A percentile compares a stretch with the other conserved stretches of the same genome.
Evolutionary conservation across 1,140 invertebrate genomes (phyloP).

Genomic region (Phymastichus coffea): DNA sequence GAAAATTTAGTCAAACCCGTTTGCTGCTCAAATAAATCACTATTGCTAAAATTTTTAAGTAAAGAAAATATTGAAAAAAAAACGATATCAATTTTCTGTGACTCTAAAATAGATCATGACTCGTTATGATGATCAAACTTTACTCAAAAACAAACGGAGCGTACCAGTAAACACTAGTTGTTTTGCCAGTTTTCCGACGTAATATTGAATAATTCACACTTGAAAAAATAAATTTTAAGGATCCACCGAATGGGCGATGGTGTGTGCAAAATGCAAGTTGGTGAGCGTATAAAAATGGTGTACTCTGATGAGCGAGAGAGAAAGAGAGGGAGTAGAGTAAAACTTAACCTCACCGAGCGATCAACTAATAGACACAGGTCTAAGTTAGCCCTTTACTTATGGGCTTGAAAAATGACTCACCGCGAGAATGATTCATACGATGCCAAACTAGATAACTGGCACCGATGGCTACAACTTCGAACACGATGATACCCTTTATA

Average conservation of each 20-base stretch:
- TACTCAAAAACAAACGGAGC: no score
- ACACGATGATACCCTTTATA: constrained; percentile 16
- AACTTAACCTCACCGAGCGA: no score
- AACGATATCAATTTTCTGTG: neutral
- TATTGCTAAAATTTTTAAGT: neutral
- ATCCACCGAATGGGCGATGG: neutral
- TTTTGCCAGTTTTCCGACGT: no score
- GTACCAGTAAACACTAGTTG: no score
- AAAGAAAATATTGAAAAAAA: neutral
- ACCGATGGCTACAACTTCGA: constrained; percentile 33
- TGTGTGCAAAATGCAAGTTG: neutral
- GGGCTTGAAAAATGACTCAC: constrained; percentile 36
- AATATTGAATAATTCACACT: no score
- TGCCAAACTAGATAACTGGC: constrained; percentile 40
- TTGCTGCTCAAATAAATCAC: neutral
- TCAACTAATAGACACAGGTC: neutral
- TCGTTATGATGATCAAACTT: no score
- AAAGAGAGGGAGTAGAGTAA: neutral
- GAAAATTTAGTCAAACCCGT: no score
- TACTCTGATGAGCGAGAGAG: neutral
- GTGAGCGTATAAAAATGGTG: neutral
- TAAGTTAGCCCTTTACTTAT: neutral
- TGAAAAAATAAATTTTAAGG: neutral
- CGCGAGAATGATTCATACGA: constrained; percentile 45
- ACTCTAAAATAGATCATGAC: no score